Base-by-base conservation (phyloP, 1,140 invertebrate genomes). In the Matsumurasca onukii region DNA sequence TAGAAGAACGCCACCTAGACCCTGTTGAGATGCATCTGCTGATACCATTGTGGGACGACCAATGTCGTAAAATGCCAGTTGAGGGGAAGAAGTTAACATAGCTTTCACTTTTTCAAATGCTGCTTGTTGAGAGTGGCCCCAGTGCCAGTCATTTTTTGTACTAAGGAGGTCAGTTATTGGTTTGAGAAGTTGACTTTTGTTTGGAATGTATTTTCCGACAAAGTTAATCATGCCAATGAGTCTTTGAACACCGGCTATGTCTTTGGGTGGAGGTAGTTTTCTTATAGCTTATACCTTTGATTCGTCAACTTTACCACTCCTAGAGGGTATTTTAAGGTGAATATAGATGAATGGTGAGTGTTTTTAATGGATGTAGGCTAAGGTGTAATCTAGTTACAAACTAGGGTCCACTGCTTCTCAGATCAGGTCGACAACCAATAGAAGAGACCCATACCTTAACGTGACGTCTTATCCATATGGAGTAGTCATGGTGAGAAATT, bases 121-220 rank as follows among this genome's bases (percentile, higher is more conserved):
- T 45, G n/a, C 9, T n/a, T 45, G 39, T 45, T 45, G 39, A 45
- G 39, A n/a, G 9, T n/a, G 9, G n/a, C n/a, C 39, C 39, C 39
- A 12, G 39, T 45, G 9, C 9, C 9, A 45, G 39, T 45, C n/a
- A 12, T 45, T 45, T 45, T 9, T 45, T 9, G n/a, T n/a, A 9
- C 9, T 12, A 45, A 45, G n/a, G n/a, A 45, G 39, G n/a, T 45
- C 39, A n/a, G 39, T 45, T 9, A 45, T 45, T 12, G 39, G 39
- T 45, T 45, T 45, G 9, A 45, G 39, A n/a, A 45, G 9, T 12
- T n/a, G 9, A 45, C 9, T 45, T 45, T 45, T 45, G n/a, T 45
- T 45, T 9, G 39, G 39, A n/a, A 45, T 45, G 39, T 45, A 45
- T 45, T 45, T 45, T 45, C 39, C 39, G n/a, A n/a, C 39, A 45